These are phyloP conservation scores for Andrena fulva DNA, from an alignment of 2,888 invertebrate species.

Conservation along the genomic window DNA sequence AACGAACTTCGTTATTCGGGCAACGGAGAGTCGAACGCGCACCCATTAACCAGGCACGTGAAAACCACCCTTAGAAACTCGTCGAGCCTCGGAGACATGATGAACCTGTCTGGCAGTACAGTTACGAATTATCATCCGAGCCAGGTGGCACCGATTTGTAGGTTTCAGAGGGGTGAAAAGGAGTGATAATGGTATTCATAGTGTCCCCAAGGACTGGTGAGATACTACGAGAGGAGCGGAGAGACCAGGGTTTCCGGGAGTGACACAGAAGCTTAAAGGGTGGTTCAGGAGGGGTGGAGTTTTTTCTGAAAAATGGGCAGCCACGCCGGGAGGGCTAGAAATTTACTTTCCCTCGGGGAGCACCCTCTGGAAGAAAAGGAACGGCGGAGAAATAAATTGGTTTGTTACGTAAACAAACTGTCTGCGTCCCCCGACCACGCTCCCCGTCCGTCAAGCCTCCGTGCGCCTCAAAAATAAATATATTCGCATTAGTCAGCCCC, in stretches of 20 bases:
- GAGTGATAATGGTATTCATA: slow-evolving; percentile 65
- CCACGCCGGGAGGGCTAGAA: slow-evolving; percentile 41
- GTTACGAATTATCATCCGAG: slow-evolving; percentile 17
- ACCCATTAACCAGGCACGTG: background rate
- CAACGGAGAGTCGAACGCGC: background rate
- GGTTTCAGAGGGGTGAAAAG: background rate
- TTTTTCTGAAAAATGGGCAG: slow-evolving; percentile 59
- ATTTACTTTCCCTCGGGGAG: slow-evolving; percentile 64
- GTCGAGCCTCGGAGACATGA: background rate
- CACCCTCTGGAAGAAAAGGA: slow-evolving; percentile 18
- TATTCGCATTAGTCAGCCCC: slow-evolving; percentile 43
- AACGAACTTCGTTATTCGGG: background rate
- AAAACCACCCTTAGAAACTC: background rate
- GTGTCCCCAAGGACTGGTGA: slow-evolving; percentile 34
- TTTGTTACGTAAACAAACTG: slow-evolving; percentile 69
- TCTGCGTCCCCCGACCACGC: slow-evolving; percentile 26
- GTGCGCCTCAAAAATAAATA: slow-evolving; percentile 47
- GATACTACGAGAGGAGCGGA: background rate
- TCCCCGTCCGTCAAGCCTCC: slow-evolving; percentile 35
- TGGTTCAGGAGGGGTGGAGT: slow-evolving; percentile 16
- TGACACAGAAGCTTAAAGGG: slow-evolving; percentile 31
- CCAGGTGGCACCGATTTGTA: slow-evolving; percentile 26
- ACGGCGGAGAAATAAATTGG: slow-evolving; percentile 63
- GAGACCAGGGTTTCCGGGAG: background rate
- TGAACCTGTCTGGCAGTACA: background rate